phyloP scores from a whole-genome alignment of 2,888 invertebrate genomes.

The Lacanobia oleracea region DNA sequence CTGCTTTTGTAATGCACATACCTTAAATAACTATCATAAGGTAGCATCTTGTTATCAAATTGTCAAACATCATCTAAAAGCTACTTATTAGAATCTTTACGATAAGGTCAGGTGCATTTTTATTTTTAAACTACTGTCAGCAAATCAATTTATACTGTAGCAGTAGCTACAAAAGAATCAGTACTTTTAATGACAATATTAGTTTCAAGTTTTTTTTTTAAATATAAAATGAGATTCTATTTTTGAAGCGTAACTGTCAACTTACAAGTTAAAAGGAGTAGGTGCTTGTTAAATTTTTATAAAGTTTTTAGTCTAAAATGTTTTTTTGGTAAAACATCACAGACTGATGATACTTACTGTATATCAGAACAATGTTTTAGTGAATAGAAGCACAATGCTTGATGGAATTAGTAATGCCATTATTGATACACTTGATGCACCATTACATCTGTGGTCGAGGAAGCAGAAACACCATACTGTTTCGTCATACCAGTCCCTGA shows the following conservation, averaged over 20 bases:
- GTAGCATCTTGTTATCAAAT: constrained; percentile 10
- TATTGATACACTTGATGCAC: constrained; percentile 78
- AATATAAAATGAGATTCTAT: constrained; percentile 11
- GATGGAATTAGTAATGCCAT: constrained; percentile 75
- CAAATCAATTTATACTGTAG: background rate
- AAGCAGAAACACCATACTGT: constrained; percentile 97
- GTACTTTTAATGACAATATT: background rate
- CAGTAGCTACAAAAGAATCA: background rate
- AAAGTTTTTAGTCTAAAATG: background rate
- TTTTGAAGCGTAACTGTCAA: background rate
- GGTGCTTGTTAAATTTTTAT: constrained; percentile 3
- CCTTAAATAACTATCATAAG: constrained; percentile 1
- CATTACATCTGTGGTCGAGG: constrained; percentile 97
- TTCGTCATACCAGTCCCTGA: constrained; percentile 94
- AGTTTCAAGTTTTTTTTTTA: background rate
- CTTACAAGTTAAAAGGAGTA: background rate
- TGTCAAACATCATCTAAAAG: constrained; percentile 2
- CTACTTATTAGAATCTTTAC: constrained; percentile 12
- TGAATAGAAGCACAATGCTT: constrained; percentile 69
- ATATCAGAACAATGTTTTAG: constrained; percentile 75
- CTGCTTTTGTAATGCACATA: background rate
- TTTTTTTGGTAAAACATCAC: constrained; percentile 36
- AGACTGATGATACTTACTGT: constrained; percentile 11
- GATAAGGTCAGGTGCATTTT: constrained; percentile 20
- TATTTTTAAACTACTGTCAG: constrained; percentile 8